Evolutionary conservation across 2,888 invertebrate genomes (phyloP).

Genomic region (Dusona sp.): DNA sequence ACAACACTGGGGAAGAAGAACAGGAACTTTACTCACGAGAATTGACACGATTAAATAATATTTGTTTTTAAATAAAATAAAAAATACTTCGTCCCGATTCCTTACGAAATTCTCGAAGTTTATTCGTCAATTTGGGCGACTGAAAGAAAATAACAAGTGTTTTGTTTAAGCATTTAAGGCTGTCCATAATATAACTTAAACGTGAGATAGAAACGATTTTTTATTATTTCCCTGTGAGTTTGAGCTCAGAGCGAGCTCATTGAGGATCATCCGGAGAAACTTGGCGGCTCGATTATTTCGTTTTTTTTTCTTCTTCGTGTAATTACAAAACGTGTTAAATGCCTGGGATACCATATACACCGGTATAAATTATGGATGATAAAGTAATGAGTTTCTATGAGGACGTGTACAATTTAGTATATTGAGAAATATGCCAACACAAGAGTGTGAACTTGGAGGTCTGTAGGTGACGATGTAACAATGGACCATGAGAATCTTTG

Average conservation of each 20-base stretch:
- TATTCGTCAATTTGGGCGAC: background rate
- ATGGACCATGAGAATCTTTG: constrained; percentile 58
- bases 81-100: background rate
- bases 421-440: constrained; percentile 52
- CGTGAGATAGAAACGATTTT: background rate
- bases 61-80: background rate
- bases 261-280: constrained; percentile 31
- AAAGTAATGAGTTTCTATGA: constrained; percentile 9
- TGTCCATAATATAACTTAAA: background rate
- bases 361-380: constrained; percentile 12
- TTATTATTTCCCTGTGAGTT: background rate
- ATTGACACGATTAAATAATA: background rate
- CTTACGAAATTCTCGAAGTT: background rate
- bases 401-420: background rate
- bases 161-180: background rate
- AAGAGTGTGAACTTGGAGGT: constrained; percentile 55
- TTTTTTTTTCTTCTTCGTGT: background rate
- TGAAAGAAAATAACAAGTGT: background rate
- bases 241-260: constrained; percentile 1
- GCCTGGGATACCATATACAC: background rate
- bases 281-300: constrained; percentile 23
- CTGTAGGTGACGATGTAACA: constrained; percentile 65
- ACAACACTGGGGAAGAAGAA: no score
- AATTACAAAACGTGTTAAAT: constrained; percentile 31
- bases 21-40: background rate